Evolutionary conservation across 2,888 invertebrate genomes (phyloP).

Genomic region (Cinara cedri): DNA sequence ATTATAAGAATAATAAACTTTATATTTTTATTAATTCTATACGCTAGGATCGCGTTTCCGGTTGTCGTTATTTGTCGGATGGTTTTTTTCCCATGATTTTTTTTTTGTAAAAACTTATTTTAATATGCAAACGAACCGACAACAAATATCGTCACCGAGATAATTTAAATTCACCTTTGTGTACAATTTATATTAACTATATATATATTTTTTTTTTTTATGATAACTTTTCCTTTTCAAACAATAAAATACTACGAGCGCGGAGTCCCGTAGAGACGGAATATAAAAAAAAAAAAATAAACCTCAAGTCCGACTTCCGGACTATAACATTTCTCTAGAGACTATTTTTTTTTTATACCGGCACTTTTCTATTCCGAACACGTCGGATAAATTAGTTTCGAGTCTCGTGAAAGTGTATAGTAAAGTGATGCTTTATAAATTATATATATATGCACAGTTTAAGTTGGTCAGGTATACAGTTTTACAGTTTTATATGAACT

Average conservation of each 20-base stretch:
- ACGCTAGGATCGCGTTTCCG: constrained; percentile 25
- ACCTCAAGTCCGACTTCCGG: constrained; percentile 33
- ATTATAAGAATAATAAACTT: background rate
- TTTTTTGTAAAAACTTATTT: background rate
- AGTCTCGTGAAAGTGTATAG: constrained; percentile 17
- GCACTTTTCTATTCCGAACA: constrained; percentile 1
- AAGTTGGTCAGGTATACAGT: background rate
- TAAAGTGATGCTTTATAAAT: background rate
- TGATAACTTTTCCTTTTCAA: constrained; percentile 35
- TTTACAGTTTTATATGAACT: background rate
- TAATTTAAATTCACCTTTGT: constrained; percentile 38
- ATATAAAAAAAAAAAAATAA: constrained; percentile 30
- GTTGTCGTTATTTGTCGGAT: constrained; percentile 25
- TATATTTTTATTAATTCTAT: background rate
- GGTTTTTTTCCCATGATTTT: background rate
- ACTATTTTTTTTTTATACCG: background rate
- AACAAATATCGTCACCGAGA: constrained; percentile 7
- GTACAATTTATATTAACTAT: background rate
- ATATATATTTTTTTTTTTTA: constrained; percentile 22
- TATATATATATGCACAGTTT: no score
- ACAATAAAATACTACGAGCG: background rate
- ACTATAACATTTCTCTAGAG: constrained; percentile 22
- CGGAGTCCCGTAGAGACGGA: constrained; percentile 26
- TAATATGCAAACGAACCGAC: constrained; percentile 4
- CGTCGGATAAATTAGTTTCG: constrained; percentile 29